Conservation (phyloP, 1,140 invertebrate species). For the Monomorium pharaonis region DNA sequence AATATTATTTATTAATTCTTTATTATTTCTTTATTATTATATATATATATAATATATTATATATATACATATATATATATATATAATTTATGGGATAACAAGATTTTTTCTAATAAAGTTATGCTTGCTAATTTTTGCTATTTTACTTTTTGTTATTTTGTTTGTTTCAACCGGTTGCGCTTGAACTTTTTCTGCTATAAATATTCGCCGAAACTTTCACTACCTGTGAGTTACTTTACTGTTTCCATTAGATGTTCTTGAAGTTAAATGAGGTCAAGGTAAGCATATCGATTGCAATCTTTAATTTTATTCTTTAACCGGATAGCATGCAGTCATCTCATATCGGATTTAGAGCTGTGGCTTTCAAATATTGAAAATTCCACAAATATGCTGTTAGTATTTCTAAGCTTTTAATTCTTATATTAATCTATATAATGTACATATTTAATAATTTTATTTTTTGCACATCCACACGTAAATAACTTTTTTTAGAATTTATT, state of each 20-base stretch:
- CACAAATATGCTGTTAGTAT: neutral
- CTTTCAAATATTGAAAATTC: neutral
- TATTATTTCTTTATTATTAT: too few species aligned
- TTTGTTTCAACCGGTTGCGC: neutral
- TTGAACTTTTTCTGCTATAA: neutral
- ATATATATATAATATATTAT: too few species aligned
- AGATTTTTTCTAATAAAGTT: neutral
- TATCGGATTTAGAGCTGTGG: neutral
- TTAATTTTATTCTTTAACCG: neutral
- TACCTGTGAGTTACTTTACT: neutral
- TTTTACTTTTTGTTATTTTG: neutral
- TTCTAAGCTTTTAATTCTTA: neutral
- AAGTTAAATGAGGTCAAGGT: neutral
- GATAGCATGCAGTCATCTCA: neutral
- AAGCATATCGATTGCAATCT: neutral
- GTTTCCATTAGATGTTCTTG: neutral
- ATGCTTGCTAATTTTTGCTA: neutral
- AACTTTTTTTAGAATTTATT: too few species aligned
- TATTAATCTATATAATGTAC: neutral
- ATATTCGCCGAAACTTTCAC: neutral
- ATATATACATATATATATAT: too few species aligned
- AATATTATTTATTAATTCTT: too few species aligned
- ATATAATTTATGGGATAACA: too few species aligned
- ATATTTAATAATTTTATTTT: neutral
- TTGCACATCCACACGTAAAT: too few species aligned